Evolutionary conservation across 2,113 vertebrate species (phyloP).

Genomic region (Ceuthmochares aereus): DNA sequence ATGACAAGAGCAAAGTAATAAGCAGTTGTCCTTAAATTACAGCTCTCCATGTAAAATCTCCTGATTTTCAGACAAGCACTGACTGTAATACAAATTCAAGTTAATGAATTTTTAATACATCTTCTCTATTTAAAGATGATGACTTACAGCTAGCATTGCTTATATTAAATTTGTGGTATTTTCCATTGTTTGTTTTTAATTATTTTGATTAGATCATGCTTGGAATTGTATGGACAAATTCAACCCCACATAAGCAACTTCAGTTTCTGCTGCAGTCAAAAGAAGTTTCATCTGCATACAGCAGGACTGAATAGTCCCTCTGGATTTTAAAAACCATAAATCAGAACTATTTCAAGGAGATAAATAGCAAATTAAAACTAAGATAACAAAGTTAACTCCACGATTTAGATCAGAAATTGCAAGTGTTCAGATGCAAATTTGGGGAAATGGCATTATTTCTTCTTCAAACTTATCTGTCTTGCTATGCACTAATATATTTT

Average conservation of each 20-base stretch:
- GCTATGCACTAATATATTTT: not conserved
- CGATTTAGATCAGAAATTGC: not conserved
- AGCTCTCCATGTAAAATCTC: conserved; percentile 54
- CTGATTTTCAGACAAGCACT: conserved; percentile 61
- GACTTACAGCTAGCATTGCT: conserved; percentile 68
- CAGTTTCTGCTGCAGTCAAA: conserved; percentile 26
- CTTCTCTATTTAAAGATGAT: conserved; percentile 68
- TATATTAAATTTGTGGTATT: conserved; percentile 74
- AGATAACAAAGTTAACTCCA: not conserved
- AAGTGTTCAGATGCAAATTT: not conserved
- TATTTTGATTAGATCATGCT: conserved; percentile 73
- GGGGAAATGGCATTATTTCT: not conserved
- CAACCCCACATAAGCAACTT: conserved; percentile 52
- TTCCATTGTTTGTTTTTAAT: conserved; percentile 75
- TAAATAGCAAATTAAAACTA: not conserved
- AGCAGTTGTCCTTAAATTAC: conserved; percentile 63
- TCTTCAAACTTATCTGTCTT: not conserved
- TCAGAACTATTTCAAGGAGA: not conserved
- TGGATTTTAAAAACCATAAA: not conserved
- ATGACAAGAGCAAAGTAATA: conserved; percentile 64
- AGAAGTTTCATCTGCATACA: conserved; percentile 4
- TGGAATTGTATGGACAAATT: conserved; percentile 52
- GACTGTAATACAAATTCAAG: conserved; percentile 71
- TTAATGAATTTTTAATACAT: conserved; percentile 71
- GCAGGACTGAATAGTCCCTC: not conserved